These are phyloP conservation scores for Archips xylosteana DNA, from an alignment of 2,888 invertebrate genomes.

Conservation along the genomic window DNA sequence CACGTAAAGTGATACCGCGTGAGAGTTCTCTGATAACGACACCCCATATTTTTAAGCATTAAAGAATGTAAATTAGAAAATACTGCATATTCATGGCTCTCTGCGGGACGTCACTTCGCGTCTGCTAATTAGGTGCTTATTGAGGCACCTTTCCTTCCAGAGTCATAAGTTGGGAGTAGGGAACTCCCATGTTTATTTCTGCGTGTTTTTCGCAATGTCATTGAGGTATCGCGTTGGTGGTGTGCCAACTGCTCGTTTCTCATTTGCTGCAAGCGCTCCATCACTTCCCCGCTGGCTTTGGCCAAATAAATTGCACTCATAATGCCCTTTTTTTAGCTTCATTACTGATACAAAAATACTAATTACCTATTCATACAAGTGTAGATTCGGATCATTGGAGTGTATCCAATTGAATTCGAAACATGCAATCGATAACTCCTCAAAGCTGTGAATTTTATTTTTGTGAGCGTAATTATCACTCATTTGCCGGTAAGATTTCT, in stretches of 20 bases:
- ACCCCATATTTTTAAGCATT: conserved; percentile 21
- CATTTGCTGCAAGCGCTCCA: conserved; percentile 27
- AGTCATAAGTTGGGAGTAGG: conserved; percentile 24
- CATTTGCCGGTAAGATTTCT: conserved; percentile 24
- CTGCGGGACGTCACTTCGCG: conserved; percentile 13
- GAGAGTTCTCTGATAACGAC: conserved; percentile 33
- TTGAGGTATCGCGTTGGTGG: conserved; percentile 34
- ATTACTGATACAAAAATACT: conserved; percentile 4
- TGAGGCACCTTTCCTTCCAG: conserved; percentile 14
- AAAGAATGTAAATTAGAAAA: conserved; percentile 20
- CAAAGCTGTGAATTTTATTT: conserved; percentile 21
- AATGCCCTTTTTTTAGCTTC: conserved; percentile 24
- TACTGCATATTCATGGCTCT: conserved; percentile 15
- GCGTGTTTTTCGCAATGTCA: conserved; percentile 32
- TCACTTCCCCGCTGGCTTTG: conserved; percentile 21
- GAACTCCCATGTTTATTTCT: conserved; percentile 15
- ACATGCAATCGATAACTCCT: conserved; percentile 37
- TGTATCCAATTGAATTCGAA: conserved; percentile 35
- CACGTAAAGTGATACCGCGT: conserved; percentile 19
- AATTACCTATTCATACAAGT: conserved; percentile 14
- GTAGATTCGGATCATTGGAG: conserved; percentile 28
- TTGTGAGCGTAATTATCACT: conserved; percentile 28
- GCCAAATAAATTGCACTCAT: conserved; percentile 21
- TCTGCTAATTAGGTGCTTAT: conserved; percentile 25
- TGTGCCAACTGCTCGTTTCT: conserved; percentile 37